Evolutionary conservation across 2,888 invertebrate species (phyloP), one percentile per base, ranked within the genome.

Genomic region (Odontothrips loti): DNA sequence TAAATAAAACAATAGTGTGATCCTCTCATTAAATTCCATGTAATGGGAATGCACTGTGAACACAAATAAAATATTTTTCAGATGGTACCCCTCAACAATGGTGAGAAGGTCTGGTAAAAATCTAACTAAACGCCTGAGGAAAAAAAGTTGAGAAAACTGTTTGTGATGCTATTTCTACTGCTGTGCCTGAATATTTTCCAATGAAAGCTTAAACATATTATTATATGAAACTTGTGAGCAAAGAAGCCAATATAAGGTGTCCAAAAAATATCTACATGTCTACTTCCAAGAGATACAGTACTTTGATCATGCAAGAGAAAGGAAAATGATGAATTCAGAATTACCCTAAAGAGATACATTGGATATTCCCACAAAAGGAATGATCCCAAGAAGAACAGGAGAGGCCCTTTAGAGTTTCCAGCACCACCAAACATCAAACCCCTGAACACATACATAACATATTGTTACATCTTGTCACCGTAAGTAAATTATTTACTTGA

Each of bases 311-410:
- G 58, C 79, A 78, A 81, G 9, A 79, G 63, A 80, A 80, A 27
- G 9, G 68, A 11, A 68, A 23, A 12, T 20, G 20, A 27, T 75
- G 4, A 75, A 23, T 12, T 75, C 34, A 81, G 80, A 85, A 89
- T 89, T 88, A 94, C 94, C 88, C 94, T 91, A 83, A 96, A 92
- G 85, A 96, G 90, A 86, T 97, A 97, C 95, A 97, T 96, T 0
- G 97, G 97, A 87, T 97, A 97, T 12, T 95, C 96, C 96, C 96
- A 97, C 43, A 96, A 88, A 9, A 96, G 88, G 15, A 96, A 94
- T 0, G 95, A 96, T 82, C 94, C 91, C 85, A 97, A 89, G 86
- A 97, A 96, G 85, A 97, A 91, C 47, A 96, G 88, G 29, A 97
- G 87, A 0, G 97, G 96, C 23, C 95, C 94, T 87, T 96, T 97